phyloP scores from a whole-genome alignment of 2,888 invertebrate species.

The Lysandra coridon region DNA sequence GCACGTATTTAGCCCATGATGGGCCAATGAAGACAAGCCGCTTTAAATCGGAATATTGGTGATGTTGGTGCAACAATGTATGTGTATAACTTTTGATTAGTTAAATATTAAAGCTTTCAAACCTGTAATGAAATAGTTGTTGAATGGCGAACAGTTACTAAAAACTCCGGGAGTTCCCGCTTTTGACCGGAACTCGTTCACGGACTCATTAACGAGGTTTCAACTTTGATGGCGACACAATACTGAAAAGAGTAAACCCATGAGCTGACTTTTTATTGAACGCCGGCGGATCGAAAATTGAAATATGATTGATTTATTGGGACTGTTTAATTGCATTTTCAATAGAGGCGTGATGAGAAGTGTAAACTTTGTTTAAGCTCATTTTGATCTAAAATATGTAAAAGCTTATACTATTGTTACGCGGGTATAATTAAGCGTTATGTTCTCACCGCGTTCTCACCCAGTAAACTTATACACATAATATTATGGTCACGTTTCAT shows the following conservation, averaged over 20 bases:
- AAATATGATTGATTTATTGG: background rate
- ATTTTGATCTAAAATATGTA: too few species aligned
- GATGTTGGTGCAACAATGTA: too few species aligned
- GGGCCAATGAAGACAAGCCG: too few species aligned
- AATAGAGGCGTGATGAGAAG: too few species aligned
- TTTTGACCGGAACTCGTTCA: background rate
- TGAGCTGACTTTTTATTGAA: background rate
- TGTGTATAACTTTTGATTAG: background rate
- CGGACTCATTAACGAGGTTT: background rate
- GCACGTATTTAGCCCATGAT: too few species aligned
- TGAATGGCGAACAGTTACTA: background rate
- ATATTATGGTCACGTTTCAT: too few species aligned
- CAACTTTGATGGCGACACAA: background rate
- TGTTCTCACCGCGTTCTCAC: too few species aligned
- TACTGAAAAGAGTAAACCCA: background rate
- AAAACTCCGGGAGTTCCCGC: background rate
- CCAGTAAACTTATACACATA: too few species aligned
- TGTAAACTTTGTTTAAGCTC: too few species aligned
- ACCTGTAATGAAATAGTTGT: background rate
- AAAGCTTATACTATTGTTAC: too few species aligned
- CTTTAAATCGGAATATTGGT: too few species aligned
- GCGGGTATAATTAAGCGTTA: too few species aligned
- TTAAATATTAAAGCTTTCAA: background rate
- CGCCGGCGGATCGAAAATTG: background rate
- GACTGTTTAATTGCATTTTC: background rate